A percentile compares a stretch with the other conserved stretches of the same genome.
phyloP scores from a whole-genome alignment of 2,113 vertebrate species.

The Chaetops frenatus region DNA sequence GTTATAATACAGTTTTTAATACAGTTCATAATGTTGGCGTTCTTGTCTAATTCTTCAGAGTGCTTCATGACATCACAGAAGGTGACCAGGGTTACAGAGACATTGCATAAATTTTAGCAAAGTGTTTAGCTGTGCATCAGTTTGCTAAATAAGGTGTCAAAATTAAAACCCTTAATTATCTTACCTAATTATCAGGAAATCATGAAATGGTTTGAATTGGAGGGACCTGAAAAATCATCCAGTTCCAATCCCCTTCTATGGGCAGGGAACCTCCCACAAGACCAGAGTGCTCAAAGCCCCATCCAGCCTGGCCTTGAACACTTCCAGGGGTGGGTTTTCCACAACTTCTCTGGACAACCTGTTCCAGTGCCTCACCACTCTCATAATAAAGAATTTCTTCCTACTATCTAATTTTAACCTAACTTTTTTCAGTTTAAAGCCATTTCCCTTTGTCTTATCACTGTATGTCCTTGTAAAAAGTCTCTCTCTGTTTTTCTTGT shows the following conservation, averaged over 20 bases:
- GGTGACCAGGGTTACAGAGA: background rate
- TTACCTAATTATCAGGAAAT: background rate
- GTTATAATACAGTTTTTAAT: background rate
- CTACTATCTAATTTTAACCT: background rate
- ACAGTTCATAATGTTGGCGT: background rate
- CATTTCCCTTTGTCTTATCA: background rate
- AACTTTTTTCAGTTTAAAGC: background rate
- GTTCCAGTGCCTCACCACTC: background rate
- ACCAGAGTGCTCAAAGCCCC: background rate
- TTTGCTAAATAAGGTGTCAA: background rate
- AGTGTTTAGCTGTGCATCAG: background rate
- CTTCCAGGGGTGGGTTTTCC: background rate
- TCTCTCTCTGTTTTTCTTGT: background rate
- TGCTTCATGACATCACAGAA: background rate
- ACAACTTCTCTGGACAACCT: background rate
- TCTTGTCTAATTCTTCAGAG: background rate
- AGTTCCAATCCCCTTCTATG: background rate
- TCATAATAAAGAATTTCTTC: background rate
- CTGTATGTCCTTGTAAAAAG: background rate
- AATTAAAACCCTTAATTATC: background rate
- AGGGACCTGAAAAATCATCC: background rate
- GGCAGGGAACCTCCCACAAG: background rate
- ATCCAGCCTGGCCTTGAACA: background rate
- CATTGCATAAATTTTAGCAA: background rate
- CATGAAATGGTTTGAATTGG: background rate